Conservation (phyloP, 2,113 vertebrate species). For the Galemys pyrenaicus region DNA sequence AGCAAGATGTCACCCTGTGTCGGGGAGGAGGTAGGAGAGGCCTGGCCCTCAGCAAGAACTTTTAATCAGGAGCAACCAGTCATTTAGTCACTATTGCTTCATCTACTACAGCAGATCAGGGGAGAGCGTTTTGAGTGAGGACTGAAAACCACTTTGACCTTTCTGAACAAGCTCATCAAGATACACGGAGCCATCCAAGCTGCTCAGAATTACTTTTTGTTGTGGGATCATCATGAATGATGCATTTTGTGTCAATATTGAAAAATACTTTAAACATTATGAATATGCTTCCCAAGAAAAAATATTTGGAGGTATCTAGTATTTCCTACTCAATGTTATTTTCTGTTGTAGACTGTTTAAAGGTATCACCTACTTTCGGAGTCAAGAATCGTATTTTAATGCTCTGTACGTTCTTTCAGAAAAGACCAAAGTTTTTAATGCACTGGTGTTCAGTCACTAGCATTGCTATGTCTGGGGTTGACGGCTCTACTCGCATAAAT, state of each 20-base stretch:
- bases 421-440: neutral
- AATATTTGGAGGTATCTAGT: neutral
- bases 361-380: neutral
- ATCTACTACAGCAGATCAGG: neutral
- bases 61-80: neutral
- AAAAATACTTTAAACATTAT: neutral
- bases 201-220: too few species aligned
- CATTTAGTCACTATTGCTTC: neutral
- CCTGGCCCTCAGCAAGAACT: neutral
- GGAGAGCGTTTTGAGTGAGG: neutral
- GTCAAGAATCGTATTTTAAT: neutral
- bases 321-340: neutral
- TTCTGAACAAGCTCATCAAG: neutral
- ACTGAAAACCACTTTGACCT: neutral
- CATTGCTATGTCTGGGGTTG: neutral
- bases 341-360: neutral
- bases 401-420: neutral
- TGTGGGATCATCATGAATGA: neutral
- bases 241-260: neutral
- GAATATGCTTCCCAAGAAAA: neutral
- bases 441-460: neutral
- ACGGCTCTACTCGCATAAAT: neutral
- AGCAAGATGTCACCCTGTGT: neutral
- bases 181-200: neutral
- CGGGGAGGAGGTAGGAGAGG: neutral